Evolutionary conservation across 2,113 vertebrate species (phyloP), one percentile per base, ranked within the genome.

Genomic region (Dinomys branickii): DNA sequence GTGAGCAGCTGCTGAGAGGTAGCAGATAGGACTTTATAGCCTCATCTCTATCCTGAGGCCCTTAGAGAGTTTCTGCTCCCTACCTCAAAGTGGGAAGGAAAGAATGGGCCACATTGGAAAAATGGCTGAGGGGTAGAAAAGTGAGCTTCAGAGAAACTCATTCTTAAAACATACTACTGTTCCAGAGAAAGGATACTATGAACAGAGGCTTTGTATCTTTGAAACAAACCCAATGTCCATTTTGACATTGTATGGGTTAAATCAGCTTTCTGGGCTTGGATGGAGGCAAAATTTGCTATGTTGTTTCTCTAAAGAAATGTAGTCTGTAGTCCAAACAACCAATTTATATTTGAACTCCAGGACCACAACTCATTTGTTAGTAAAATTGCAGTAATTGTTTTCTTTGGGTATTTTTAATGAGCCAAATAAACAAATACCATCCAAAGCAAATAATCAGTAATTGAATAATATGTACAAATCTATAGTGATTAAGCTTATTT

Each of bases 281-380:
- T 41, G 67, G 63, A 92, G 84, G 47, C 56, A 87, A 14, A 89
- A 50, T 69, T 83, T 73, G 44, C 44, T 94, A 90, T 19, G 41
- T 4, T 82, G 41, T n/a, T 89, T 80, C 59, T 80, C 22, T 59
- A 94, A 96, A 14, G 33, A 93, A 92, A 86, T 90, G 1, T 85
- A 91, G n/a, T 91, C 69, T 85, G 44, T 90, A 58, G 93, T 91
- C 73, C 67, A 95, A 95, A 95, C n/a, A 78, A 90, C 11, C n/a
- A 67, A 75, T 91, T 84, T 61, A 80, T 69, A 81, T 84, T 73
- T 75, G 61, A 90, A 85, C 52, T 33, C 94, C 50, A 69, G 82
- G 59, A 87, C 33, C 44, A 96, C 44, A 81, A 88, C 19, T 52
- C 38, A 81, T 85, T 90, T 63, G 63, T 92, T 89, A 81, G 30